Percentiles rank a stretch among this genome's conserved stretches.
Conservation (phyloP, 2,888 invertebrate species). For the Crioceris asparagi region DNA sequence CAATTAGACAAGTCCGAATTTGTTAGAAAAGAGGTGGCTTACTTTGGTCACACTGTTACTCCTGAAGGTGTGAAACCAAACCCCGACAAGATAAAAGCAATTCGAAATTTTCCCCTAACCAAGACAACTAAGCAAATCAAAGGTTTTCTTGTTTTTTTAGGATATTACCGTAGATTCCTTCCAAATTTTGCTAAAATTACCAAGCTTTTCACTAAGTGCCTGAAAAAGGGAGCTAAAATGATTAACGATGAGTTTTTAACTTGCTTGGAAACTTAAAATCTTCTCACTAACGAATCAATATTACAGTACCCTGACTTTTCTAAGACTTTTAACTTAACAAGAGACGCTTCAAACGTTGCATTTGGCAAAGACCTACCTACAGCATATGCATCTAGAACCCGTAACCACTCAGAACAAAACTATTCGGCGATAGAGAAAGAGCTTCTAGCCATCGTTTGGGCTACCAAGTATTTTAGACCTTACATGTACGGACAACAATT, state of each 20-base stretch:
- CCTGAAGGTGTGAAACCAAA: slow-evolving; percentile 8
- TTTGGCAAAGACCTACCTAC: slow-evolving; percentile 17
- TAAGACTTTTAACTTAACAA: slow-evolving; percentile 19
- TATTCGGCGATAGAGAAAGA: slow-evolving; percentile 20
- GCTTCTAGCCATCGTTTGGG: slow-evolving; percentile 16
- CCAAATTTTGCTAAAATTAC: slow-evolving; percentile 16
- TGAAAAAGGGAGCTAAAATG: slow-evolving; percentile 14
- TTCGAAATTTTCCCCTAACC: too few species aligned
- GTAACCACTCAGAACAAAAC: slow-evolving; percentile 13
- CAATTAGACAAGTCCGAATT: slow-evolving; percentile 18
- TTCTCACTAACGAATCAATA: slow-evolving; percentile 15
- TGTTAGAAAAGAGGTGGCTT: slow-evolving; percentile 15
- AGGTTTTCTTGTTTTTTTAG: slow-evolving; percentile 15
- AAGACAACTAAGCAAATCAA: slow-evolving; percentile 17
- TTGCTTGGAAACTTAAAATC: slow-evolving; percentile 15
- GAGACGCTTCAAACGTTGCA: slow-evolving; percentile 18
- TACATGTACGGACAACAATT: slow-evolving; percentile 22
- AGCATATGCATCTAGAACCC: slow-evolving; percentile 10
- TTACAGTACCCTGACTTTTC: slow-evolving; percentile 20
- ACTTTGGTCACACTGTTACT: slow-evolving; percentile 11
- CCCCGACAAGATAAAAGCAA: slow-evolving; percentile 9
- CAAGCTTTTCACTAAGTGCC: slow-evolving; percentile 14
- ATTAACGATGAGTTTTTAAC: slow-evolving; percentile 9
- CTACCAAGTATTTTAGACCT: slow-evolving; percentile 20
- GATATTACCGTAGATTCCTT: slow-evolving; percentile 17